These are phyloP conservation scores for Drosophila ezoana DNA, from an alignment of 2,888 invertebrate species.

Conservation along the genomic window DNA sequence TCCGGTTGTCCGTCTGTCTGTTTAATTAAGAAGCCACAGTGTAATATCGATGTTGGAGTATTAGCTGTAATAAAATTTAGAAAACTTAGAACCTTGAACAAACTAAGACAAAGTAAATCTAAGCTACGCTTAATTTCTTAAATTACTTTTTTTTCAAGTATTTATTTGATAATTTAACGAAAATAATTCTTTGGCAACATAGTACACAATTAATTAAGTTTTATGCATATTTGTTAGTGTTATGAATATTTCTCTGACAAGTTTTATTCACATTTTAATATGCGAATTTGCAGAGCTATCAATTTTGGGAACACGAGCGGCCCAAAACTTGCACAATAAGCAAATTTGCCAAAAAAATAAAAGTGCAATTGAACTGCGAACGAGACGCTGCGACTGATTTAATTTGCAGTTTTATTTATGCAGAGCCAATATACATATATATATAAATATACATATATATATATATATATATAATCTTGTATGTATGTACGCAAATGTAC, in stretches of 20 bases:
- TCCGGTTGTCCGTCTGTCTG: too few species aligned
- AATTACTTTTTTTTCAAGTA: too few species aligned
- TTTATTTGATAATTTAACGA: too few species aligned
- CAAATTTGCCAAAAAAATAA: constrained; percentile 28
- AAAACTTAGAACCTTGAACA: too few species aligned
- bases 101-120: too few species aligned
- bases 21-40: background rate
- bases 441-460: background rate
- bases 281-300: background rate
- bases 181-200: too few species aligned
- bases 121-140: too few species aligned
- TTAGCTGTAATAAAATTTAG: too few species aligned
- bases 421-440: constrained; percentile 11
- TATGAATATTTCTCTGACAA: background rate
- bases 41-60: too few species aligned
- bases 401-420: constrained; percentile 50
- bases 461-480: background rate
- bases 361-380: constrained; percentile 40
- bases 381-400: constrained; percentile 31
- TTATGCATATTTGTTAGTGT: too few species aligned
- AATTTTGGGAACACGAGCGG: constrained; percentile 12
- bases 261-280: background rate
- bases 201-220: too few species aligned
- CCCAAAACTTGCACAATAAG: constrained; percentile 34
- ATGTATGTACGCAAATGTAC: background rate